phyloP scores from a whole-genome alignment of 2,888 invertebrate genomes.

The Stegana nigrithorax region DNA sequence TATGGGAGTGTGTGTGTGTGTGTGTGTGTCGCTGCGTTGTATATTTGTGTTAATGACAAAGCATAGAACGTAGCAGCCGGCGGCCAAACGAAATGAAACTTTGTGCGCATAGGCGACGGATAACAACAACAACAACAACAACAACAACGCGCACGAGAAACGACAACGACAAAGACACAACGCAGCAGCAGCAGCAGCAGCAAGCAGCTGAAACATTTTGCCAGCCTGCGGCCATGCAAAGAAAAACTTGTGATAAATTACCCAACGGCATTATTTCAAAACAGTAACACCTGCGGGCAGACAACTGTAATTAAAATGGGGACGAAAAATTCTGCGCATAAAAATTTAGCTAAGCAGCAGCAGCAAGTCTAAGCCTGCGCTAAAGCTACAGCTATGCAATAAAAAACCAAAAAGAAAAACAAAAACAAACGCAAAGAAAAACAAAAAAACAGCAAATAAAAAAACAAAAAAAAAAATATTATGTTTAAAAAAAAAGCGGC shows the following conservation, averaged over 20 bases:
- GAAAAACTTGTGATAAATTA: slow-evolving; percentile 68
- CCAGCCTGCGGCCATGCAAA: slow-evolving; percentile 56
- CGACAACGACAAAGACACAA: slow-evolving; percentile 17
- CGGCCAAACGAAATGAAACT: slow-evolving; percentile 55
- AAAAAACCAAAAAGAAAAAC: background rate
- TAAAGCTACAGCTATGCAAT: background rate
- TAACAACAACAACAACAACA: slow-evolving; percentile 28
- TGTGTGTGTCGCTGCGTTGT: slow-evolving; percentile 35
- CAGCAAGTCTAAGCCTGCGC: no score
- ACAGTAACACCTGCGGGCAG: slow-evolving; percentile 53
- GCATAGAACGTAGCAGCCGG: slow-evolving; percentile 54
- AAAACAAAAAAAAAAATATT: no score
- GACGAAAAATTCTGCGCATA: slow-evolving; percentile 44
- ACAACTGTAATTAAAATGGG: slow-evolving; percentile 66
- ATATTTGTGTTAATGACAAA: slow-evolving; percentile 60
- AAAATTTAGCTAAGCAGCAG: slow-evolving; percentile 7
- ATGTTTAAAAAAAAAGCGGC: no score
- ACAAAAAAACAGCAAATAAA: no score
- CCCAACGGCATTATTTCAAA: slow-evolving; percentile 61
- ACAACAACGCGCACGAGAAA: slow-evolving; percentile 16
- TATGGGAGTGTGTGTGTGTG: slow-evolving; percentile 23
- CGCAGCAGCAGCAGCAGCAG: slow-evolving; percentile 25
- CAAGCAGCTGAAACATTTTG: slow-evolving; percentile 61
- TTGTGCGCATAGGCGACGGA: slow-evolving; percentile 55
- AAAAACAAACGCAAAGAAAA: no score